Percentiles rank a stretch among this genome's conserved stretches.
Evolutionary conservation across 2,113 vertebrate genomes (phyloP).

Genomic region (Bos taurus): ARS-UCD2.0 NC_037333.1:25904501-25905000

Average conservation of each 20-base stretch:
- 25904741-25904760: not conserved
- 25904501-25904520: not conserved
- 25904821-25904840: not conserved
- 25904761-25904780: not conserved
- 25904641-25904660: not conserved
- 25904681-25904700: not conserved
- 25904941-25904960: not conserved
- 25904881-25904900: not conserved
- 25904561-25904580: not conserved
- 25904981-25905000: not conserved
- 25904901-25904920: not conserved
- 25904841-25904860: not conserved
- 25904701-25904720: not conserved
- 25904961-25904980: not conserved
- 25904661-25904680: not conserved
- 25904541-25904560: not conserved
- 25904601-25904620: not conserved
- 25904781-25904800: not conserved
- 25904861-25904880: not conserved
- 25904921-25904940: not conserved
- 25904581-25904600: not conserved
- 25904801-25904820: not conserved
- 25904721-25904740: slow-evolving; percentile 32
- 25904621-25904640: not conserved
- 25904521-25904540: not conserved